A percentile compares a stretch with the other conserved stretches of the same genome.
phyloP scores from a whole-genome alignment of 2,113 vertebrate genomes.

The Fulica atra region DNA sequence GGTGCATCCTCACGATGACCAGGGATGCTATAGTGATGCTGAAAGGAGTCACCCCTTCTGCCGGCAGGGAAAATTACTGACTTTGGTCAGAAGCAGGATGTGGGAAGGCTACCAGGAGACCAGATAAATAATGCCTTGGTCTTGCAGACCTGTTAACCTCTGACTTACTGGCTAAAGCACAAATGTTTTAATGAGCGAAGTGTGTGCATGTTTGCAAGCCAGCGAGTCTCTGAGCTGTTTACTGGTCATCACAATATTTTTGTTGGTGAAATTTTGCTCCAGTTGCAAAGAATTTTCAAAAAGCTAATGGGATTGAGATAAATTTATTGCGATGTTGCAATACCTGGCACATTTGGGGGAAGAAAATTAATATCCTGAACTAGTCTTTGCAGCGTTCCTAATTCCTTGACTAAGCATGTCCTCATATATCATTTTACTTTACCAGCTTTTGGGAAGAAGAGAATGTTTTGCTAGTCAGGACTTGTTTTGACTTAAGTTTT shows the following conservation, averaged over 20 bases:
- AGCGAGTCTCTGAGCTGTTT: not conserved
- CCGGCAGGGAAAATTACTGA: not conserved
- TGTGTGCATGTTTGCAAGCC: rapidly evolving
- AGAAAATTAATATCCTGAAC: slow-evolving; percentile 25
- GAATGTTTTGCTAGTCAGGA: slow-evolving; percentile 48
- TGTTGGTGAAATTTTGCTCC: not conserved
- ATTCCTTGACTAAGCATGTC: slow-evolving; percentile 37
- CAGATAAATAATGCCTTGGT: rapidly evolving
- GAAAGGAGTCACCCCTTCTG: not conserved
- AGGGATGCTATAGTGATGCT: not conserved
- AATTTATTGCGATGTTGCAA: slow-evolving; percentile 32
- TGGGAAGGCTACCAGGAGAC: not conserved
- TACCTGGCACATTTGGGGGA: not conserved
- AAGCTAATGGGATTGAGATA: not conserved
- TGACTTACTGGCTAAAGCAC: not conserved
- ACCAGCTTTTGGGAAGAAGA: slow-evolving; percentile 50
- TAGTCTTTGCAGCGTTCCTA: slow-evolving; percentile 33
- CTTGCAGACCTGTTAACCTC: not conserved
- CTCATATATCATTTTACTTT: slow-evolving; percentile 48
- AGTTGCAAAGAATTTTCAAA: slow-evolving; percentile 8
- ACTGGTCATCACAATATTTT: not conserved
- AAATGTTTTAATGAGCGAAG: not conserved
- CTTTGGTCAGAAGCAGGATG: not conserved
- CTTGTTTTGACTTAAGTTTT: slow-evolving; percentile 58
- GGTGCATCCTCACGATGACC: rapidly evolving